Evolutionary conservation across 2,113 vertebrate species (phyloP), one percentile per base, ranked within the genome.

Genomic region (Turdus rufiventris): DNA sequence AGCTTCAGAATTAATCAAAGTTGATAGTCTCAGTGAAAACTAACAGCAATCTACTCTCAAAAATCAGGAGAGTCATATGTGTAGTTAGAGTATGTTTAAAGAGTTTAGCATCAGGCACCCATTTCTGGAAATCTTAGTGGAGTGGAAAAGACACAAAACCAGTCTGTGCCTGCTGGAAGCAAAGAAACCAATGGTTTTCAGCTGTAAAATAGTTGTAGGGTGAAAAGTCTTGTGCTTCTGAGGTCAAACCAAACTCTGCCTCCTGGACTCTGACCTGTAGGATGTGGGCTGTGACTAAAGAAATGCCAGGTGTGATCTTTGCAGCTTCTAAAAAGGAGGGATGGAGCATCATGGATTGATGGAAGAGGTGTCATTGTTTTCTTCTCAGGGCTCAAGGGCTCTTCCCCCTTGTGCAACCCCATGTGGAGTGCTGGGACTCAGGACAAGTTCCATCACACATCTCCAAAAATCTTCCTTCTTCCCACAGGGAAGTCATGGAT

Each of bases 221-320:
- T 62, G n/a, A 56, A 75, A 96, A 70, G 2, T 13, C 24, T 77
- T 66, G 33, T 74, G 12, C 4, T 62, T 9, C 4, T 80, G 51
- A 42, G 5, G 10, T 57, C 36, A 68, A 36, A 33, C 0, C 20
- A 57, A n/a, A 6, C 2, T 68, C 16, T 25, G 0, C 5, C 13
- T 56, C 2, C 1, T 50, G 25, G 38, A 6, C 16, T 25, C 11
- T 43, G 31, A 61, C 11, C 24, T 76, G 45, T 4, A 50, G 43
- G 65, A 45, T 62, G 3, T 45, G 47, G 8, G 6, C 18, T 33
- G 18, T 4, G 4, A 54, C 5, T 51, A 34, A 82, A 73, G 50
- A 51, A 85, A 77, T 18, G 51, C 3, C 10, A n/a, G 10, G 3
- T 17, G 9, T 13, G 36, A 15, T n/a, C 20, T 56, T 23, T n/a